phyloP scores from a whole-genome alignment of 2,797 vertebrate genomes.

The Pipistrellus nathusii region DNA sequence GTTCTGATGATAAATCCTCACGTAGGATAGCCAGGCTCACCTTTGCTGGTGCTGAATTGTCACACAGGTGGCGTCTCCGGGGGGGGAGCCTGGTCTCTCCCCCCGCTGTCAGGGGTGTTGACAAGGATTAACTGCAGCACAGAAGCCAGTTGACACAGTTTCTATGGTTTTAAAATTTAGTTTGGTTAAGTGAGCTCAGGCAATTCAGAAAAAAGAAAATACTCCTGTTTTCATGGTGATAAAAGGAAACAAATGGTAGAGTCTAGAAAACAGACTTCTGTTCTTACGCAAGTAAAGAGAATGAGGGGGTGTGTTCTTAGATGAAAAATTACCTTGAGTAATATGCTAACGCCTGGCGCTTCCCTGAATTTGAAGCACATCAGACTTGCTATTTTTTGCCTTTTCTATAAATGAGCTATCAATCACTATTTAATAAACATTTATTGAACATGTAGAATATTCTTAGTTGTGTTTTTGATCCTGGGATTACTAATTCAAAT shows the following conservation, averaged over 20 bases:
- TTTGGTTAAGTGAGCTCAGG: not conserved
- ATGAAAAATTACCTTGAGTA: not conserved
- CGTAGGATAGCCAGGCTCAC: accelerated
- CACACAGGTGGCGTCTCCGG: not conserved
- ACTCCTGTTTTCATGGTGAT: slow-evolving; percentile 19
- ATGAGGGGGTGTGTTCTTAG: not conserved
- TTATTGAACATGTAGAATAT: not conserved
- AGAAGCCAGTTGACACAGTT: not conserved
- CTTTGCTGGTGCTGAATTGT: not conserved
- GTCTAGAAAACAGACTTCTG: not conserved
- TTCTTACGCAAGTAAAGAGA: not conserved
- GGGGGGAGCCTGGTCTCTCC: not conserved
- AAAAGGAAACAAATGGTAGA: not conserved
- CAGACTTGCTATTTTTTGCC: not conserved
- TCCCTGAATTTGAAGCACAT: slow-evolving; percentile 8
- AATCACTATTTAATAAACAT: slow-evolving; percentile 14
- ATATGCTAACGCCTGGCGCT: not conserved
- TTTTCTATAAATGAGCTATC: not conserved
- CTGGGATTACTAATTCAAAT: not conserved
- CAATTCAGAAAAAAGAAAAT: slow-evolving; percentile 17
- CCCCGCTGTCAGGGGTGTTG: not conserved
- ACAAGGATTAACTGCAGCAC: not conserved
- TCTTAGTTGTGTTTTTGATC: slow-evolving; percentile 39
- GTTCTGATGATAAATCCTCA: not conserved
- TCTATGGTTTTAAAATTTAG: not conserved